A percentile compares a stretch with the other conserved stretches of the same genome.
These are phyloP conservation scores for Ailurus styani DNA, from an alignment of 2,113 vertebrate genomes.

Conservation along the genomic window DNA sequence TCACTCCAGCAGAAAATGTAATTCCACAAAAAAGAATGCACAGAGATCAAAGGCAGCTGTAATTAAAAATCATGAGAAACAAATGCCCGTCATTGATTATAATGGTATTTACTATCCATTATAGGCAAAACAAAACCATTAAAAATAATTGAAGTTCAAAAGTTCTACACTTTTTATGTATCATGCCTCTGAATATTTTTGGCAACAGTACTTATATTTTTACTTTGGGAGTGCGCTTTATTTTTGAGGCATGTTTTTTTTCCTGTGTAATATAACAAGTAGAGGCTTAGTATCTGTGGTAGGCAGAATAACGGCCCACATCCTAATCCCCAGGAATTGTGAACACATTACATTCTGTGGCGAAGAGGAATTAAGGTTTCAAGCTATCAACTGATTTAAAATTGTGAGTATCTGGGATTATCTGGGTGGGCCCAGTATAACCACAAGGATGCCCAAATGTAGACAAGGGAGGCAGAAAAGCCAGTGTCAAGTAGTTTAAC, in stretches of 20 bases:
- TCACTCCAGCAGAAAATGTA: not conserved
- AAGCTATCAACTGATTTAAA: not conserved
- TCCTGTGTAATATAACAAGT: not conserved
- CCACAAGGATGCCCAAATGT: not conserved
- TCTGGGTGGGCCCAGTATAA: not conserved
- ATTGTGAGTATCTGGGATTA: not conserved
- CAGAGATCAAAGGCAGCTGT: not conserved
- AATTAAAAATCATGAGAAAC: not conserved
- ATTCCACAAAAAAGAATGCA: not conserved
- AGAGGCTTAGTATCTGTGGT: not conserved
- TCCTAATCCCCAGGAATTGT: not conserved
- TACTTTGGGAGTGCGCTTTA: not conserved
- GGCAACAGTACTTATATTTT: not conserved
- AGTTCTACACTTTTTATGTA: not conserved
- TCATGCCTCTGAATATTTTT: not conserved
- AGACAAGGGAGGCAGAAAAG: not conserved
- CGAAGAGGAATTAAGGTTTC: not conserved
- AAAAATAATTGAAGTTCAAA: not conserved
- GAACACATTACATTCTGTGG: not conserved
- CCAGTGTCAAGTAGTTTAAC: rapidly evolving
- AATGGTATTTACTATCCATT: not conserved
- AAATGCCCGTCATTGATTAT: not conserved
- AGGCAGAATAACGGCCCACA: not conserved
- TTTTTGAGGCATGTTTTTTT: not conserved
- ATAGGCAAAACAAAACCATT: not conserved